Conservation (phyloP, 2,113 vertebrate genomes). For the Clarias batrachus region DNA sequence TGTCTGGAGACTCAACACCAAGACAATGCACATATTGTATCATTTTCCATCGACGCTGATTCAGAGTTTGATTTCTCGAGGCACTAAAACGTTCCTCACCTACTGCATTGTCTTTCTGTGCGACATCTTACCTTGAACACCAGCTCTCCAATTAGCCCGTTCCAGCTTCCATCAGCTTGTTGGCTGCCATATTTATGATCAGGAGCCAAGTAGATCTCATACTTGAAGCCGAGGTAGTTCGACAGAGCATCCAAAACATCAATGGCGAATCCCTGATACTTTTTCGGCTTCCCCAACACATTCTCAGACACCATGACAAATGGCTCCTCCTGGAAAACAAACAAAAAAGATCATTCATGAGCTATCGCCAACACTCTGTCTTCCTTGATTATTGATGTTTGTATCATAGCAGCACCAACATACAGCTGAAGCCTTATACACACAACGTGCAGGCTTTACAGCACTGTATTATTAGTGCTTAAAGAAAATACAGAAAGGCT, state of each 20-base stretch:
- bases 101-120: not conserved
- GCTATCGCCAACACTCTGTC: not conserved
- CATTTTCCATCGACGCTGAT: not conserved
- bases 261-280: conserved; percentile 96
- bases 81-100: not conserved
- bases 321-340: conserved; percentile 87
- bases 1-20: conserved; percentile 28
- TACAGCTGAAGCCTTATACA: not conserved
- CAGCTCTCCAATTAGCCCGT: conserved; percentile 92
- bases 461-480: not conserved
- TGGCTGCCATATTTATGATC: conserved; percentile 96
- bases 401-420: not conserved
- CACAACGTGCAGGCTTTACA: not conserved
- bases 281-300: conserved; percentile 95
- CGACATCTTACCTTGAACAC: conserved; percentile 87
- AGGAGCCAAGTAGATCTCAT: conserved; percentile 93
- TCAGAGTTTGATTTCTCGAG: not conserved
- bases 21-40: not conserved
- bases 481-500: not conserved
- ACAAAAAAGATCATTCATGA: conserved; percentile 19
- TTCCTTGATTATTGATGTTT: not conserved
- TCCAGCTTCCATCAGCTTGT: conserved; percentile 92
- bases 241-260: conserved; percentile 94
- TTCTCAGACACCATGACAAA: conserved; percentile 99
- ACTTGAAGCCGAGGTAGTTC: conserved; percentile 95